phyloP scores from a whole-genome alignment of 2,888 invertebrate genomes.

The Nematopogon swammerdamellus region DNA sequence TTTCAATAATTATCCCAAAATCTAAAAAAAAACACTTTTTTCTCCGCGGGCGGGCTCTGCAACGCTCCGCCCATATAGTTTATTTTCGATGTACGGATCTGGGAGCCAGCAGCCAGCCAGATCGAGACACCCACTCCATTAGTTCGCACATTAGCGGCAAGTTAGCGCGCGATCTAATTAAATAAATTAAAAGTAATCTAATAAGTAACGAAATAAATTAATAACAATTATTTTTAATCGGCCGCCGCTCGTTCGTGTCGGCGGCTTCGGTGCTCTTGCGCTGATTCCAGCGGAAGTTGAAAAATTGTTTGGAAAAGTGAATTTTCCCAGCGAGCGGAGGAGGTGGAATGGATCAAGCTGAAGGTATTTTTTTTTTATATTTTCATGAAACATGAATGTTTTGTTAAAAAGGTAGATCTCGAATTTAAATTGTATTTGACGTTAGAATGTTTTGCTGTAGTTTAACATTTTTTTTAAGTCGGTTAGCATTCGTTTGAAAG shows the following conservation, averaged over 20 bases:
- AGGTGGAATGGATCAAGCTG: constrained; percentile 33
- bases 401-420: no score
- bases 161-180: constrained; percentile 55
- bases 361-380: constrained; percentile 22
- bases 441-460: no score
- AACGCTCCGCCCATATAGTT: constrained; percentile 29
- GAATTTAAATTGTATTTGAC: no score
- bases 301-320: no score
- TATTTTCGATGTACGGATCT: constrained; percentile 22
- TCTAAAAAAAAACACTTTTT: constrained; percentile 24
- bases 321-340: no score
- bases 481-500: no score
- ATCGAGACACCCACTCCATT: constrained; percentile 46
- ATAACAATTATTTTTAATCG: constrained; percentile 35
- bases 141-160: constrained; percentile 50
- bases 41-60: constrained; percentile 22
- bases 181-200: constrained; percentile 53
- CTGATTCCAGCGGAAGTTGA: no score
- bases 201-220: constrained; percentile 49
- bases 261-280: neutral
- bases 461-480: no score
- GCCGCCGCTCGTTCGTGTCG: constrained; percentile 22
- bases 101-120: constrained; percentile 47
- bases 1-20: constrained; percentile 49
- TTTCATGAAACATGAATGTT: no score